Evolutionary conservation across 2,113 vertebrate species (phyloP).

Genomic region (Accipiter virgatus): DNA sequence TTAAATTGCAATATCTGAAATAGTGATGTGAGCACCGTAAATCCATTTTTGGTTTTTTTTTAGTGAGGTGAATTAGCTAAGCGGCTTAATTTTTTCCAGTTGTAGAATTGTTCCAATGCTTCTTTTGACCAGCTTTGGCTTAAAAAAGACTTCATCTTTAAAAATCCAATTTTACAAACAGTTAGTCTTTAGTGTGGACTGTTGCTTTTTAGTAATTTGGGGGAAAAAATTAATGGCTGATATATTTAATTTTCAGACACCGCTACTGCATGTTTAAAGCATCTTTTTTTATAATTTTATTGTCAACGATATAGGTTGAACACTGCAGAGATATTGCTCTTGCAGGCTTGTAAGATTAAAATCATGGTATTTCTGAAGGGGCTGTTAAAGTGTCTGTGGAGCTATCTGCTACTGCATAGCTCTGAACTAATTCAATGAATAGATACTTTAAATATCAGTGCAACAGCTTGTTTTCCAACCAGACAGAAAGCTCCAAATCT

Average conservation of each 20-base stretch:
- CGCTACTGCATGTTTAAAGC: conserved; percentile 1
- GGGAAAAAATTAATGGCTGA: conserved; percentile 56
- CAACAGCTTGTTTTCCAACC: background rate
- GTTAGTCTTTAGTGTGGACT: conserved; percentile 72
- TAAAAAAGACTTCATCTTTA: conserved; percentile 57
- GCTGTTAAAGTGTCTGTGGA: background rate
- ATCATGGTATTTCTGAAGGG: conserved; percentile 17
- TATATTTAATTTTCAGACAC: conserved; percentile 46
- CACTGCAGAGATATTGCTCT: background rate
- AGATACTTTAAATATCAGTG: background rate
- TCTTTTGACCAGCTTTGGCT: conserved; percentile 3
- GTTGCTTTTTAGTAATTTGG: conserved; percentile 73
- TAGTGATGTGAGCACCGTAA: conserved; percentile 8
- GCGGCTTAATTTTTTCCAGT: background rate
- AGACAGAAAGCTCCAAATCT: background rate
- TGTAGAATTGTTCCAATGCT: background rate
- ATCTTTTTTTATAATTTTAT: conserved; percentile 20
- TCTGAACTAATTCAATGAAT: background rate
- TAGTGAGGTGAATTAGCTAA: conserved; percentile 6
- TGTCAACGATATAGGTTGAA: background rate
- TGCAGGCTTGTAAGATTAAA: background rate
- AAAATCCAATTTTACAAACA: conserved; percentile 77
- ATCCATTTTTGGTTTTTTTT: background rate
- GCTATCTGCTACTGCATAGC: background rate
- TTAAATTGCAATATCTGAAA: background rate